Evolutionary conservation across 92 coral and sea anemone genomes (phyloP).

Genomic region (Plumapathes pennacea): DNA sequence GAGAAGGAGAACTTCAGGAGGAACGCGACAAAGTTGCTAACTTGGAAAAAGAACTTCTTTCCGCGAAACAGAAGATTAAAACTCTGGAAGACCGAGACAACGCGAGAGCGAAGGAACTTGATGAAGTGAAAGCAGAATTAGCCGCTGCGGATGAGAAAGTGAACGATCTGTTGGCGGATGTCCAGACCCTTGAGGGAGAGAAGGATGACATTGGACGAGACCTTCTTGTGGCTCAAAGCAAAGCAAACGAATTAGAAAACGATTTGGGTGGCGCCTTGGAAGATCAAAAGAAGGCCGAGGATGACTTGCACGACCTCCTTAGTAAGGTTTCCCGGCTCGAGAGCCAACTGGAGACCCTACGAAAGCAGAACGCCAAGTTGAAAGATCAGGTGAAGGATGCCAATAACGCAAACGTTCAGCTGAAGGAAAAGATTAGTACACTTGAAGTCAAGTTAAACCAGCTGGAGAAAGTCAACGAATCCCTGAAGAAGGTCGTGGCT

Average conservation of each 20-base stretch:
- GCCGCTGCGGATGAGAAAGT: constrained; percentile 74
- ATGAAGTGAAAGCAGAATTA: constrained; percentile 83
- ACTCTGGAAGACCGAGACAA: constrained; percentile 63
- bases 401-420: constrained; percentile 66
- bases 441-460: constrained; percentile 63
- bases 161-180: constrained; percentile 52
- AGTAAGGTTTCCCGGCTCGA: constrained; percentile 70
- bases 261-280: constrained; percentile 68
- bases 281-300: constrained; percentile 82
- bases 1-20: constrained; percentile 51
- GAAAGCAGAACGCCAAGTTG: constrained; percentile 74
- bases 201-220: constrained; percentile 72
- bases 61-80: constrained; percentile 49
- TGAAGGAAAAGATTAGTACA: constrained; percentile 57
- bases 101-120: constrained; percentile 75
- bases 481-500: constrained; percentile 57
- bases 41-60: constrained; percentile 71
- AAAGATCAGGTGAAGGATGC: constrained; percentile 82
- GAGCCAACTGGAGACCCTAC: constrained; percentile 71
- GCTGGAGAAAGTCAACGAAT: constrained; percentile 63
- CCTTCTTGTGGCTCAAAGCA: constrained; percentile 63
- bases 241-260: constrained; percentile 69
- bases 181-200: constrained; percentile 73
- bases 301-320: constrained; percentile 68
- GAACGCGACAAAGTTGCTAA: constrained; percentile 78